A percentile compares a stretch with the other conserved stretches of the same genome.
phyloP scores from a whole-genome alignment of 2,888 invertebrate species.

The Pandemis heparana region DNA sequence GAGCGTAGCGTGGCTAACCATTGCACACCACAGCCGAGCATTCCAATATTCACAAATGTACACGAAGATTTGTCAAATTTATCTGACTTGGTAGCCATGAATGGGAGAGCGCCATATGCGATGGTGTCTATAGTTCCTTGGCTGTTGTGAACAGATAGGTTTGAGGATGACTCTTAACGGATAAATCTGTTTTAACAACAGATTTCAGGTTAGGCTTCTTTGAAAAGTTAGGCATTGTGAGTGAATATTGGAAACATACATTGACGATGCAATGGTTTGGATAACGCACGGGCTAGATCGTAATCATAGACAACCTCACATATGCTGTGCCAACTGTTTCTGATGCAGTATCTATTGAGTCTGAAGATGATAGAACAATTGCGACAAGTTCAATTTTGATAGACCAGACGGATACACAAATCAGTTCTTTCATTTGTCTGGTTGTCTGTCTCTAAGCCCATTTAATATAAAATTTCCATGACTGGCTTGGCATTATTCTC shows the following conservation, averaged over 20 bases:
- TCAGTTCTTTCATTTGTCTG: background rate
- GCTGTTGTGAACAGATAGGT: conserved; percentile 7
- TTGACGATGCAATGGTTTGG: conserved; percentile 73
- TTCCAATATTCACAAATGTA: conserved; percentile 46
- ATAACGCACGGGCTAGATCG: conserved; percentile 68
- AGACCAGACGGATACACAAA: background rate
- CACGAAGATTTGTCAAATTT: background rate
- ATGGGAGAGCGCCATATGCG: background rate
- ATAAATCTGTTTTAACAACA: background rate
- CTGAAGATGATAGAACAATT: background rate
- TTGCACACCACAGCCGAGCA: conserved; percentile 50
- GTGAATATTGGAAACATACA: conserved; percentile 79
- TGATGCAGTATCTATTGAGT: background rate
- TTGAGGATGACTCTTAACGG: background rate
- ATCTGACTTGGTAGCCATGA: conserved; percentile 9
- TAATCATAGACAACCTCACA: conserved; percentile 52
- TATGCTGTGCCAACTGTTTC: background rate
- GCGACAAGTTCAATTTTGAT: background rate
- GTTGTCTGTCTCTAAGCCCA: conserved; percentile 46
- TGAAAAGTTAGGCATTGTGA: conserved; percentile 26
- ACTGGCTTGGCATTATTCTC: conserved; percentile 84
- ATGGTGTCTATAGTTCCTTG: background rate
- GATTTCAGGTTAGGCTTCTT: background rate
- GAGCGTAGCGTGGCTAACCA: conserved; percentile 77
- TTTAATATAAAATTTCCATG: conserved; percentile 78